Evolutionary conservation across 2,797 vertebrate genomes (phyloP).

Genomic region (Microtus agrestis): DNA sequence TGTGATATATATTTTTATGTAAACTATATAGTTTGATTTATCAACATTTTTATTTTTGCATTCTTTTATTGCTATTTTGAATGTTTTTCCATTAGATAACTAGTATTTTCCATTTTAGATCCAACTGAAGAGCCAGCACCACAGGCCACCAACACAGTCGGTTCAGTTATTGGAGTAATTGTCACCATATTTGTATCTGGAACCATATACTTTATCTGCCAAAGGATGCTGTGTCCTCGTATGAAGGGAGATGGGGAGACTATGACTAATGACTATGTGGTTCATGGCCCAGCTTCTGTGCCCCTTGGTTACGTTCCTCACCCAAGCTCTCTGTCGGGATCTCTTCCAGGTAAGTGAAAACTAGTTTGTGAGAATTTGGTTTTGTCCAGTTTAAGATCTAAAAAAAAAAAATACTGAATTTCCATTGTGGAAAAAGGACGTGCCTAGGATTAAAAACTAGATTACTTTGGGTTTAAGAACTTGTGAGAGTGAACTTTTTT

Average conservation of each 20-base stretch:
- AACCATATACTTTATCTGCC: conserved; percentile 97
- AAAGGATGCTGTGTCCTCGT: conserved; percentile 96
- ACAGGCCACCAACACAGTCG: conserved; percentile 94
- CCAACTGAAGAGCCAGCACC: conserved; percentile 95
- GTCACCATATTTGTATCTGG: conserved; percentile 96
- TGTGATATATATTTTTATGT: neutral
- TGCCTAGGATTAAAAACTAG: conserved; percentile 1
- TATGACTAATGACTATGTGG: conserved; percentile 96
- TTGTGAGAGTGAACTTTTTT: neutral
- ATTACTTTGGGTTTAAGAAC: conserved; percentile 21
- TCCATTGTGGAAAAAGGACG: neutral
- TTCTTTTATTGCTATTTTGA: conserved; percentile 42
- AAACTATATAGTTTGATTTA: neutral
- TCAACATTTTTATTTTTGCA: neutral
- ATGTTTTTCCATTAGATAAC: conserved; percentile 54
- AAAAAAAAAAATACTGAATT: neutral
- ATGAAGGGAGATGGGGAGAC: conserved; percentile 98
- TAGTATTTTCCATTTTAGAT: conserved; percentile 87
- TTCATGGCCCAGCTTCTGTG: conserved; percentile 94
- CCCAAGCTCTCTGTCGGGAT: conserved; percentile 95
- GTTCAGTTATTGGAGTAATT: conserved; percentile 96
- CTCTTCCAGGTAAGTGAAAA: conserved; percentile 93
- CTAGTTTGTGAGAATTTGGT: neutral
- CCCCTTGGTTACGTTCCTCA: conserved; percentile 97
- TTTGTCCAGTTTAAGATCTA: neutral